Evolutionary conservation across 2,113 vertebrate species (phyloP).

Genomic region (Phycodurus eques): DNA sequence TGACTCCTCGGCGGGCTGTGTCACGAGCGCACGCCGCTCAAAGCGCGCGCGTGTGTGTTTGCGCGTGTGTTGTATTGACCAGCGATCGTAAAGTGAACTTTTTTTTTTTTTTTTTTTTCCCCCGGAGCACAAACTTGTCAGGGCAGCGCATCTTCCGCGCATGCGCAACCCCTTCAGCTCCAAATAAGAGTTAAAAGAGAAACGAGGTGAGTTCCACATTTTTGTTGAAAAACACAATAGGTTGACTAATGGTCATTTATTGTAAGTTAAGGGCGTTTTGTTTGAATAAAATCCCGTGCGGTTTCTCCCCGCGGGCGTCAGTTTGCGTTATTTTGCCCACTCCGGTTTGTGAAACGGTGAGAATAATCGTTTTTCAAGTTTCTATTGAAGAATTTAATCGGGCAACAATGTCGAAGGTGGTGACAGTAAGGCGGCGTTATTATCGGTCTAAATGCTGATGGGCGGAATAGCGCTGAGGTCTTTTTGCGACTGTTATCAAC

Average conservation of each 20-base stretch:
- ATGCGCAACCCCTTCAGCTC: slow-evolving; percentile 75
- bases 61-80: slow-evolving; percentile 37
- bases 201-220: slow-evolving; percentile 82
- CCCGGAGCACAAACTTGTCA: slow-evolving; percentile 76
- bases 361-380: slow-evolving; percentile 77
- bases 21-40: slow-evolving; percentile 16
- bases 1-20: slow-evolving; percentile 35
- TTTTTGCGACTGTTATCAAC: slow-evolving; percentile 63
- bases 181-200: slow-evolving; percentile 84
- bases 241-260: slow-evolving; percentile 26
- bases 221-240: slow-evolving; percentile 58
- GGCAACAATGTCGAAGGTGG: slow-evolving; percentile 59
- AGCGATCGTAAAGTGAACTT: slow-evolving; percentile 70
- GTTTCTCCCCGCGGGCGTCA: slow-evolving; percentile 31
- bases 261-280: slow-evolving; percentile 31
- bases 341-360: slow-evolving; percentile 60
- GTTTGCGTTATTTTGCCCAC: slow-evolving; percentile 45
- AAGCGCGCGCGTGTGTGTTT: neutral
- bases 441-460: slow-evolving; percentile 15
- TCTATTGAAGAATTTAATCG: slow-evolving; percentile 76
- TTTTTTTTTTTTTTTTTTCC: slow-evolving; percentile 55
- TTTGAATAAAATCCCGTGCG: slow-evolving; percentile 24
- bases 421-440: slow-evolving; percentile 35
- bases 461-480: slow-evolving; percentile 29
- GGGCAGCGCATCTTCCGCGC: slow-evolving; percentile 70